These are phyloP conservation scores for Amphimedon queenslandica DNA, from an alignment of 37 sponge, comb jelly and placozoan genomes.

Conservation along the genomic window DNA sequence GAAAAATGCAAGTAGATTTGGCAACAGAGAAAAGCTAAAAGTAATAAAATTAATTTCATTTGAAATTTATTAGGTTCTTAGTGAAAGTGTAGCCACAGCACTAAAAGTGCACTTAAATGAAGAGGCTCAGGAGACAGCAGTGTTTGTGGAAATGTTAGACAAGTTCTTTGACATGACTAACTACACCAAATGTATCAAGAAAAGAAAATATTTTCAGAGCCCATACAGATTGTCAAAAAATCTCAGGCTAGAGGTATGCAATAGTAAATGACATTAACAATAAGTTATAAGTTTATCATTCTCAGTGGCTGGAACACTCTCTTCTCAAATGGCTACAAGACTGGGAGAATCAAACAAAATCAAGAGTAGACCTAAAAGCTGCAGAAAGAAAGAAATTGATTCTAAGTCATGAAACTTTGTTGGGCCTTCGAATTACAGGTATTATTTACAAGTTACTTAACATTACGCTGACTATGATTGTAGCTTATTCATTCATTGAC, in stretches of 20 bases:
- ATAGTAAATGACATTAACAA: too few relatives aligned
- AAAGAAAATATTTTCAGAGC: conserved; percentile 3
- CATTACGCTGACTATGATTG: not conserved
- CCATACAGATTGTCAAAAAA: not conserved
- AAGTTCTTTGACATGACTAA: conserved; percentile 19
- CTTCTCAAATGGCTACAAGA: too few relatives aligned
- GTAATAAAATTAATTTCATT: not conserved
- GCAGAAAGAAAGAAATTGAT: not conserved
- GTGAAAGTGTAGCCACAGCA: conserved; percentile 5
- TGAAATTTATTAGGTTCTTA: conserved; percentile 3
- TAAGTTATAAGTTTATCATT: too few relatives aligned
- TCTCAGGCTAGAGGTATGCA: not conserved
- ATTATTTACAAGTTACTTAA: not conserved
- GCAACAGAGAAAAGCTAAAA: not conserved
- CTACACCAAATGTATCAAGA: not conserved
- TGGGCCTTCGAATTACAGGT: conserved; percentile 10
- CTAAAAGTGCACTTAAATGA: not conserved
- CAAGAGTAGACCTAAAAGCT: not conserved
- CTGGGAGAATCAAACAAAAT: not conserved
- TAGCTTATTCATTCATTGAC: too few relatives aligned
- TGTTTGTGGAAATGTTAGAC: conserved; percentile 9
- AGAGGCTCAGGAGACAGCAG: too few relatives aligned
- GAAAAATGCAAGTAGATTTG: not conserved
- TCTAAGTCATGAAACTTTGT: not conserved
- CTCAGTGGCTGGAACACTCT: too few relatives aligned